Conservation (phyloP, 2,888 invertebrate species). For the Isoperla grammatica region DNA sequence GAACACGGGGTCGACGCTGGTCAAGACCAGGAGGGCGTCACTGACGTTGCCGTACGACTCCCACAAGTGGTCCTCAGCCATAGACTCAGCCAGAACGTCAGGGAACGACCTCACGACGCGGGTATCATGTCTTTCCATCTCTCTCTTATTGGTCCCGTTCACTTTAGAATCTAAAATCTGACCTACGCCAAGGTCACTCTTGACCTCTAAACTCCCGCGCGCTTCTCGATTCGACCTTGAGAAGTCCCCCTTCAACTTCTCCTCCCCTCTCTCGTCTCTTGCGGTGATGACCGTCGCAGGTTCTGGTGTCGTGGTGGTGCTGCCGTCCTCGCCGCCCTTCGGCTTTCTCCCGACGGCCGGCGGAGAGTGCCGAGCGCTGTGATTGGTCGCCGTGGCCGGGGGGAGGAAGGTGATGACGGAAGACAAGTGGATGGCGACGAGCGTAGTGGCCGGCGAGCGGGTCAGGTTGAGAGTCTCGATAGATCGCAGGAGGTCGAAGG, state of each 20-base stretch:
- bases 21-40: conserved; percentile 13
- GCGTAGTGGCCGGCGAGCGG: conserved; percentile 44
- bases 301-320: background rate
- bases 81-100: too few relatives aligned
- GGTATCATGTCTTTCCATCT: too few relatives aligned
- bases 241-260: background rate
- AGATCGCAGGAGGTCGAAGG: conserved; percentile 42
- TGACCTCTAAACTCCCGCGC: too few relatives aligned
- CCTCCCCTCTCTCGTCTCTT: conserved; percentile 13
- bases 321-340: conserved; percentile 22
- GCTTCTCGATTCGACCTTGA: too few relatives aligned
- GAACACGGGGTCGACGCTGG: background rate
- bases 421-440: conserved; percentile 46
- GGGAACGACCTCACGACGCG: too few relatives aligned
- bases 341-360: conserved; percentile 24
- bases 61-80: too few relatives aligned
- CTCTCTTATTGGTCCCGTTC: too few relatives aligned
- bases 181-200: too few relatives aligned
- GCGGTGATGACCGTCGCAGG: background rate
- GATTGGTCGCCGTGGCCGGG: conserved; percentile 22
- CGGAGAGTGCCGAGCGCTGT: conserved; percentile 15
- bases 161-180: too few relatives aligned
- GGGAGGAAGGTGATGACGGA: conserved; percentile 41
- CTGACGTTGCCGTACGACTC: conserved; percentile 18
- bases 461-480: conserved; percentile 45